Evolutionary conservation across 1,140 invertebrate genomes (phyloP).

Genomic region (Macrocentrus cingulum): DNA sequence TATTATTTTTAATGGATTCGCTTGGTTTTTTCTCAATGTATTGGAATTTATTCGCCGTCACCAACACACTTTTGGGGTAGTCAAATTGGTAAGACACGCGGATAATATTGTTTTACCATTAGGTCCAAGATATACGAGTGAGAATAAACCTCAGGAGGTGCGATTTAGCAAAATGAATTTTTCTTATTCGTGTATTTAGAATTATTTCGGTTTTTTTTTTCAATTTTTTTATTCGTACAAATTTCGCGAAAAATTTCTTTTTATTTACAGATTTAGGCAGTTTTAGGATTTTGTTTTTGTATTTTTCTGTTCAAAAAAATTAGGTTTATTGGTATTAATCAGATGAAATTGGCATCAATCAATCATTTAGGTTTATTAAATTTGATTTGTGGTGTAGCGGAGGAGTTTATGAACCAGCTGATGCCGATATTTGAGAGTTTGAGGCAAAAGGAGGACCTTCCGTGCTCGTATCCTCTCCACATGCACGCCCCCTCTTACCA

Average conservation of each 20-base stretch:
- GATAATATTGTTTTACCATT: conserved; percentile 1
- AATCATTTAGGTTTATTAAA: conserved; percentile 19
- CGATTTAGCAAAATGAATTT: conserved; percentile 41
- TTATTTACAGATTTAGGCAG: no score
- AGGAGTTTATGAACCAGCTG: conserved; percentile 89
- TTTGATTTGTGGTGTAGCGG: conserved; percentile 68
- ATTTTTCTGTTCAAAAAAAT: no score
- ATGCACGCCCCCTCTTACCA: conserved; percentile 70
- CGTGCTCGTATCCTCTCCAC: conserved; percentile 83
- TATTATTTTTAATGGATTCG: conserved; percentile 9
- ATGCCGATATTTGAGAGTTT: conserved; percentile 92
- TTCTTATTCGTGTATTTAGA: no score
- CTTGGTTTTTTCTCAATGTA: conserved; percentile 6
- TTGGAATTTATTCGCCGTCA: neutral
- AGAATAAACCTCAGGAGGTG: conserved; percentile 56
- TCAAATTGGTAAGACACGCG: conserved; percentile 10
- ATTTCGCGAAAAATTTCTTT: neutral
- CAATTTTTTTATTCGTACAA: neutral
- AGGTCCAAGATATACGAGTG: neutral
- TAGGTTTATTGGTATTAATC: no score
- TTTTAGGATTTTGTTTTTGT: neutral
- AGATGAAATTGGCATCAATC: neutral
- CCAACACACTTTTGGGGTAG: conserved; percentile 9
- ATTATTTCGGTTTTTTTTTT: no score
- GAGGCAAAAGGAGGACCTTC: conserved; percentile 82